Evolutionary conservation across 2,888 invertebrate genomes (phyloP).

Genomic region (Nomada goodeniana): DNA sequence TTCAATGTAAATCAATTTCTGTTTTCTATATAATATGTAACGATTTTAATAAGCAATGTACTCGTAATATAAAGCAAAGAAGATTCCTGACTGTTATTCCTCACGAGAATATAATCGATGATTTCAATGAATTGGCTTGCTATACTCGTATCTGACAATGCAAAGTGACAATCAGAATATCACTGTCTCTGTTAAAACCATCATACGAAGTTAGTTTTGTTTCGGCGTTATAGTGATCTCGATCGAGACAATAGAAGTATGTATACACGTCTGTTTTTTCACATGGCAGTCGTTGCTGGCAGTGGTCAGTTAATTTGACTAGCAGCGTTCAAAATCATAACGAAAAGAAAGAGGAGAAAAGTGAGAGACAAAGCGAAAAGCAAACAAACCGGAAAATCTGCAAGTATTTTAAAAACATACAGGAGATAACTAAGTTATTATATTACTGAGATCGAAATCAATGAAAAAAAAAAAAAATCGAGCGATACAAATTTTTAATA

Average conservation of each 20-base stretch:
- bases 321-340: constrained; percentile 35
- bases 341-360: neutral
- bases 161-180: neutral
- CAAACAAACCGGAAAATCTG: neutral
- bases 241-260: constrained; percentile 7
- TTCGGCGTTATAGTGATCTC: neutral
- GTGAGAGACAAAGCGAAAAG: neutral
- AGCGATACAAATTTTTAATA: neutral
- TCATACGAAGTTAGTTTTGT: neutral
- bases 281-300: constrained; percentile 56
- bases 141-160: too few species aligned
- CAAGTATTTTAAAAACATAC: neutral
- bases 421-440: neutral
- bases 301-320: constrained; percentile 60
- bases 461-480: too few species aligned
- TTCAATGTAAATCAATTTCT: too few species aligned
- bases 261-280: constrained; percentile 23
- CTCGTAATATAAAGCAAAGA: too few species aligned
- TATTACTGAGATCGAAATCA: constrained; percentile 11
- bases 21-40: too few species aligned
- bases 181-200: neutral
- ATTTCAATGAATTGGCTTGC: too few species aligned
- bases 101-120: too few species aligned
- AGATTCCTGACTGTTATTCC: too few species aligned
- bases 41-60: too few species aligned